Percentiles rank a stretch among this genome's conserved stretches.
Conservation (phyloP, 2,888 invertebrate genomes). For the Teinopalpus imperialis region DNA sequence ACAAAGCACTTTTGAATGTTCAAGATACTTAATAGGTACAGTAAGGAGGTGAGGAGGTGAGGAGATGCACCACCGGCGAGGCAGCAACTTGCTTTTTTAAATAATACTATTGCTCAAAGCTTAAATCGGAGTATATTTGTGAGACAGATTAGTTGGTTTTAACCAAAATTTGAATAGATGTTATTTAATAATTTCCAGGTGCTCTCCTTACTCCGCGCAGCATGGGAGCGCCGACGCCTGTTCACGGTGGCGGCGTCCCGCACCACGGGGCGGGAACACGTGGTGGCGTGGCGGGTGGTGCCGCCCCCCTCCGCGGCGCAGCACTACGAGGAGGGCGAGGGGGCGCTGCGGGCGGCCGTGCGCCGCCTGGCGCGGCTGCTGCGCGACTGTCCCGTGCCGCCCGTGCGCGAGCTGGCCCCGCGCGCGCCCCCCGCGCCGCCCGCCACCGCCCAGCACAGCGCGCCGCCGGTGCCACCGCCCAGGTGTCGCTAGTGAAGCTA, state of each 20-base stretch:
- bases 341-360: slow-evolving; percentile 31
- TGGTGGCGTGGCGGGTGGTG: slow-evolving; percentile 90
- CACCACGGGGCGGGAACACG: slow-evolving; percentile 95
- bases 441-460: neutral
- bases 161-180: too few relatives aligned
- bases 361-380: slow-evolving; percentile 36
- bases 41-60: too few relatives aligned
- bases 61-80: too few relatives aligned
- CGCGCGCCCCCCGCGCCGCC: neutral
- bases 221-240: slow-evolving; percentile 91
- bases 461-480: neutral
- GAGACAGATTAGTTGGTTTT: too few relatives aligned
- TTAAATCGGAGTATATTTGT: too few relatives aligned
- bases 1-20: too few relatives aligned
- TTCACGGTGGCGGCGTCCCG: slow-evolving; percentile 94
- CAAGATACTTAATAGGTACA: too few relatives aligned
- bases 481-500: too few relatives aligned
- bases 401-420: neutral
- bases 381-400: slow-evolving; percentile 9
- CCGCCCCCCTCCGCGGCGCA: slow-evolving; percentile 51
- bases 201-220: slow-evolving; percentile 87
- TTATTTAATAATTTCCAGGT: too few relatives aligned
- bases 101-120: too few relatives aligned
- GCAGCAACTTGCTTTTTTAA: too few relatives aligned
- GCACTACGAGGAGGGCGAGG: slow-evolving; percentile 40